Evolutionary conservation across 2,113 vertebrate species (phyloP).

Genomic region (Otocyon megalotis): DNA sequence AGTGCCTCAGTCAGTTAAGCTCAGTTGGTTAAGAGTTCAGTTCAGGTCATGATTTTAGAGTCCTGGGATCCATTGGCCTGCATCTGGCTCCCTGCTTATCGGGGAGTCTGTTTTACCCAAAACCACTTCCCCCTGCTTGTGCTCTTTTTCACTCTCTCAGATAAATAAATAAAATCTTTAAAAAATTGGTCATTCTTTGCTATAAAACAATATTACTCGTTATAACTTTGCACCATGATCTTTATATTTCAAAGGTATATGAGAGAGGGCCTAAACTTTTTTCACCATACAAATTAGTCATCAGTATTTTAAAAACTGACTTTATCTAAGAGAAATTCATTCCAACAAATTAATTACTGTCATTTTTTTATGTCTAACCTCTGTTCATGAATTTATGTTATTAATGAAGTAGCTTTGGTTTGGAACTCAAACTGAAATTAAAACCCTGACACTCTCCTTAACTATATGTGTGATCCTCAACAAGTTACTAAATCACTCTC

Average conservation of each 20-base stretch:
- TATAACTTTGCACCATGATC: neutral
- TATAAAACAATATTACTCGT: neutral
- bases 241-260: constrained; percentile 13
- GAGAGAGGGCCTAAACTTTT: neutral
- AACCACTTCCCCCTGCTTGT: neutral
- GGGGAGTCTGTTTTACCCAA: neutral
- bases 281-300: constrained; percentile 33
- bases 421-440: constrained; percentile 31
- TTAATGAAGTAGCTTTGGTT: neutral
- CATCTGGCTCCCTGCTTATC: neutral
- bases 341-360: constrained; percentile 21
- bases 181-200: neutral
- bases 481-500: constrained; percentile 25
- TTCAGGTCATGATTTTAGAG: neutral
- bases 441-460: neutral
- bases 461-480: neutral
- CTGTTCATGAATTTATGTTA: neutral
- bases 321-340: neutral
- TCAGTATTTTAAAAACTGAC: constrained; percentile 20
- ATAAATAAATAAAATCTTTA: neutral
- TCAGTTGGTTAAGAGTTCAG: neutral
- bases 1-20: neutral
- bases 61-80: neutral
- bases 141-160: neutral
- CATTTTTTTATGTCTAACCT: neutral